Conservation (phyloP, 2,797 vertebrate species). For the Molossus molossus region DNA sequence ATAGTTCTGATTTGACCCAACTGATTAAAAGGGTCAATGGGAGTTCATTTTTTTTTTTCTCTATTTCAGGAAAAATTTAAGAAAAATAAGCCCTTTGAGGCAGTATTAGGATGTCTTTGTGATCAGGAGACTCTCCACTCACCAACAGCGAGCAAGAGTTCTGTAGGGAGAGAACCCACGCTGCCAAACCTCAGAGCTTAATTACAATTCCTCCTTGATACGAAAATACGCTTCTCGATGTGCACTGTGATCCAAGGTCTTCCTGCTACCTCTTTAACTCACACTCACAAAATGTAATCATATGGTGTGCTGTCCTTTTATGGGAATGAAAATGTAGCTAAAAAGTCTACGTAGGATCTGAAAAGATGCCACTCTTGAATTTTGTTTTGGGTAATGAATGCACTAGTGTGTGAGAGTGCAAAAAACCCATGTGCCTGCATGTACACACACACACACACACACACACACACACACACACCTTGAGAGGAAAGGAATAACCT, state of each 20-base stretch:
- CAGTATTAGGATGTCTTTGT: slow-evolving; percentile 65
- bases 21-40: slow-evolving; percentile 82
- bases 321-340: slow-evolving; percentile 3
- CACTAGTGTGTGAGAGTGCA: background rate
- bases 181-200: rapidly evolving
- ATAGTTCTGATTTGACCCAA: slow-evolving; percentile 78
- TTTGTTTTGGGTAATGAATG: background rate
- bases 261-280: background rate
- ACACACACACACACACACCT: background rate
- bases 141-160: slow-evolving; percentile 36
- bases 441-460: background rate
- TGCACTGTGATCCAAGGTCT: background rate
- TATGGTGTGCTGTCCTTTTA: background rate
- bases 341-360: background rate
- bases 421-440: background rate
- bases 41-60: slow-evolving; percentile 75
- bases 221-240: background rate
- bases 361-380: background rate
- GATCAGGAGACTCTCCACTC: slow-evolving; percentile 60
- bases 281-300: slow-evolving; percentile 15
- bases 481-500: background rate
- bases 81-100: slow-evolving; percentile 54
- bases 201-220: slow-evolving; percentile 46
- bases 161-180: slow-evolving; percentile 27
- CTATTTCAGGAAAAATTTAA: slow-evolving; percentile 45